Evolutionary conservation across 2,113 vertebrate genomes (phyloP).

Genomic region (Oophaga pumilio): DNA sequence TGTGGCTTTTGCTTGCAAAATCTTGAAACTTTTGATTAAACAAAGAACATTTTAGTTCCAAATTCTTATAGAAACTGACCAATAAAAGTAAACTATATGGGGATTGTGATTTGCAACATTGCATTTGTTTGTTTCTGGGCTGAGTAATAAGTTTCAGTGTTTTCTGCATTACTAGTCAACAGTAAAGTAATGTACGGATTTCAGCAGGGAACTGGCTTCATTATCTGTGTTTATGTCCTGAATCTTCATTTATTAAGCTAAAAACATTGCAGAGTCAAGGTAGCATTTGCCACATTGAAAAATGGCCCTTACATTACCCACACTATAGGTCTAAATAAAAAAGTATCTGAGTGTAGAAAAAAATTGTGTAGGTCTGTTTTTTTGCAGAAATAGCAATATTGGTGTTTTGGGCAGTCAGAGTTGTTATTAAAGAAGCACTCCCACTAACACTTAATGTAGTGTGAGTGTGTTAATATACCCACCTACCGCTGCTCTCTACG

Average conservation of each 20-base stretch:
- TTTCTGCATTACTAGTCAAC: conserved; percentile 9
- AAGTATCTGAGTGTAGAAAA: neutral
- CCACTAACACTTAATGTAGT: too few relatives aligned
- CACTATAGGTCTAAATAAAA: neutral
- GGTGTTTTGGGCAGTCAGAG: too few relatives aligned
- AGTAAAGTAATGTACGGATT: conserved; percentile 23
- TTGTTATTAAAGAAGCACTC: too few relatives aligned
- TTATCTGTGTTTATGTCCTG: conserved; percentile 37
- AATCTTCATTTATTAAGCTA: conserved; percentile 17
- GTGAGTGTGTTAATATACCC: too few relatives aligned
- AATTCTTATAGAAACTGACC: neutral
- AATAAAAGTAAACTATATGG: conserved; percentile 26
- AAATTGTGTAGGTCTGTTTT: neutral
- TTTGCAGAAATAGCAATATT: neutral
- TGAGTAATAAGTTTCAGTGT: neutral
- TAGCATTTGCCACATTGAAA: neutral
- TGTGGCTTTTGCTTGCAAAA: neutral
- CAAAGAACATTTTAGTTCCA: neutral
- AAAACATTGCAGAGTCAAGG: conserved; percentile 2
- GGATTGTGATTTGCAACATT: neutral
- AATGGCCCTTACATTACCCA: neutral
- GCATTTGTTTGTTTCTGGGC: conserved; percentile 12
- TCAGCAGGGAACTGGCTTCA: conserved; percentile 10
- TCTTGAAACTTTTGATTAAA: conserved; percentile 16
- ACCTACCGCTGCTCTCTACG: too few relatives aligned